phyloP scores from a whole-genome alignment of 2,888 invertebrate species.

The Synergus gifuensis region DNA sequence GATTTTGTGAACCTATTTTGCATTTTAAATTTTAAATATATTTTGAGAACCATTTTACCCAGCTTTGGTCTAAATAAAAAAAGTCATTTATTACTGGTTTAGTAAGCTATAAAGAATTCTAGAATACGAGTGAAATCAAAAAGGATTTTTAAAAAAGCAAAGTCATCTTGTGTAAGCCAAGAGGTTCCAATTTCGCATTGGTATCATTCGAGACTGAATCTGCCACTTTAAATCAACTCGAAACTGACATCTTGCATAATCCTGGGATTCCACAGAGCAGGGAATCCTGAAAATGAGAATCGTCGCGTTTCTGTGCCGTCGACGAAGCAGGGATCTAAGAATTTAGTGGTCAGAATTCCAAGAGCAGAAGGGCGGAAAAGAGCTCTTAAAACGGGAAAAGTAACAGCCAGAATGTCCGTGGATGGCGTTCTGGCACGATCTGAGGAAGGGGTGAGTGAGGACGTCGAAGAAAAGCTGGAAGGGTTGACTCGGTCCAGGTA shows the following conservation, averaged over 20 bases:
- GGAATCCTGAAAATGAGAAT: constrained; percentile 34
- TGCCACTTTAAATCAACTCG: constrained; percentile 35
- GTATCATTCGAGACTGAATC: not conserved
- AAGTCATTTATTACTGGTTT: too few species aligned
- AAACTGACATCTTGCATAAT: constrained; percentile 27
- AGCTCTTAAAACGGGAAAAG: not conserved
- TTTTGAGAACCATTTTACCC: too few species aligned
- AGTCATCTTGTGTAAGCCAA: constrained; percentile 2
- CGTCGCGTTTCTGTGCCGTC: constrained; percentile 22
- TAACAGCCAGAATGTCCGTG: not conserved
- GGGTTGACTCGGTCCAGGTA: constrained; percentile 23
- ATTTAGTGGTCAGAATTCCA: constrained; percentile 37
- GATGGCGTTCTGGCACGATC: not conserved
- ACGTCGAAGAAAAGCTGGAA: constrained; percentile 25
- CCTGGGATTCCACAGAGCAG: constrained; percentile 28
- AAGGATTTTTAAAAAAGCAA: not conserved
- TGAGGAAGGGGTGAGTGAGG: not conserved
- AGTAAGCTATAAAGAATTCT: not conserved
- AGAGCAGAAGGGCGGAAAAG: constrained; percentile 23
- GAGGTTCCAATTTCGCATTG: constrained; percentile 1
- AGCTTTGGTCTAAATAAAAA: too few species aligned
- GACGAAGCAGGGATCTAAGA: constrained; percentile 15
- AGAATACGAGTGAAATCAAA: not conserved
- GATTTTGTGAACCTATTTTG: too few species aligned
- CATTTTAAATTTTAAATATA: too few species aligned